A percentile compares a stretch with the other conserved stretches of the same genome.
These are phyloP conservation scores for Callimorpha dominula DNA, from an alignment of 2,888 invertebrate genomes.

Conservation along the genomic window DNA sequence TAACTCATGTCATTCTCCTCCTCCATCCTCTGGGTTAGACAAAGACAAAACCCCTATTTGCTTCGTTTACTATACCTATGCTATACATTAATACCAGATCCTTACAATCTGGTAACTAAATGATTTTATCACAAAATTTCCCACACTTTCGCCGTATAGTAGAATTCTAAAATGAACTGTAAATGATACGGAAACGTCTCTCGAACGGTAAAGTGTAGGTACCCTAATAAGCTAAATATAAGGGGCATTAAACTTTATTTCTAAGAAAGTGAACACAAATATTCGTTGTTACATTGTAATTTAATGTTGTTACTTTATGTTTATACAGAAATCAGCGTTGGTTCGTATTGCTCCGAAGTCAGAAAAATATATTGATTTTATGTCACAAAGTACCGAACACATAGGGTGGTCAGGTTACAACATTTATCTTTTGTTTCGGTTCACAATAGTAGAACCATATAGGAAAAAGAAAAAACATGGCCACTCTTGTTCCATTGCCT, in stretches of 20 bases:
- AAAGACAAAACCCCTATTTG: too few species aligned
- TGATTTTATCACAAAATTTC: neutral
- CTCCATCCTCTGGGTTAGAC: too few species aligned
- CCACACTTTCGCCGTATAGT: neutral
- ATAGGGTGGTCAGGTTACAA: neutral
- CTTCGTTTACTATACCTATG: too few species aligned
- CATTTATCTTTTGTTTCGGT: neutral
- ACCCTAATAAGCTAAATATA: slow-evolving; percentile 19
- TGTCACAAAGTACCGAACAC: neutral
- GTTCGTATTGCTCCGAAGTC: neutral
- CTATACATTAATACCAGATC: too few species aligned
- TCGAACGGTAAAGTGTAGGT: slow-evolving; percentile 18
- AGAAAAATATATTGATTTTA: neutral
- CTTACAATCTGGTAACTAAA: too few species aligned
- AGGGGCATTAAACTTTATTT: slow-evolving; percentile 11
- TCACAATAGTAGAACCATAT: neutral
- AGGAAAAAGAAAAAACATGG: neutral
- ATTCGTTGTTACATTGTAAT: slow-evolving; percentile 7
- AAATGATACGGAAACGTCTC: slow-evolving; percentile 28
- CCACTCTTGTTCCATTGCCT: neutral
- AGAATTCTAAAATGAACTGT: slow-evolving; percentile 25
- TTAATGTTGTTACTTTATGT: neutral
- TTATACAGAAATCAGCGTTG: neutral
- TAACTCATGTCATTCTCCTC: too few species aligned
- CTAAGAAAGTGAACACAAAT: slow-evolving; percentile 3